Percentiles rank a stretch among this genome's conserved stretches.
phyloP scores from a whole-genome alignment of 1,140 invertebrate species.

The Triops cancriformis region DNA sequence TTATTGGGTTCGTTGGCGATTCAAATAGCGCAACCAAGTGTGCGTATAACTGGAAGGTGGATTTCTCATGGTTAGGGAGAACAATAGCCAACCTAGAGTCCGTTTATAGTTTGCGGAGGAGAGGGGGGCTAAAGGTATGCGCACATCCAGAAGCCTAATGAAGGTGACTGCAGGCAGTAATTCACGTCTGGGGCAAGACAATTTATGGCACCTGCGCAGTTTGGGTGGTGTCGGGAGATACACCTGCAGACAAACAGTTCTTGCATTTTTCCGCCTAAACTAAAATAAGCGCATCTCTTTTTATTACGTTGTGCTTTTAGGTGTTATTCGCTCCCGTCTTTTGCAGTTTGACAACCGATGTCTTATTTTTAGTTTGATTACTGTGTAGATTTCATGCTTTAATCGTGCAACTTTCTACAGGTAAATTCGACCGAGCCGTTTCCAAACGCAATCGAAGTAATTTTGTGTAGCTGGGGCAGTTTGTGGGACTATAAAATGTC shows the following conservation, averaged over 20 bases:
- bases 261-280: neutral
- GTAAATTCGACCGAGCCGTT: too few species aligned
- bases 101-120: neutral
- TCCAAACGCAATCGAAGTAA: too few species aligned
- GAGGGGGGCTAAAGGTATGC: neutral
- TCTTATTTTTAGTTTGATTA: neutral
- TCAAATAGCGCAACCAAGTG: neutral
- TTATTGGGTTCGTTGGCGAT: neutral
- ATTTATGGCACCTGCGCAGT: neutral
- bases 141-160: neutral
- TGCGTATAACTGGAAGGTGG: neutral
- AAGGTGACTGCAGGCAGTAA: slow-evolving; percentile 9
- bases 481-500: neutral
- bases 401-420: neutral
- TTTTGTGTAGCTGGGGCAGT: neutral
- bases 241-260: neutral
- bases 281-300: neutral
- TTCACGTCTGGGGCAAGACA: neutral
- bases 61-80: neutral
- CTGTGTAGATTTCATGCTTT: neutral
- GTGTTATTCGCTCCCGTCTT: neutral
- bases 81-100: neutral
- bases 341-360: neutral
- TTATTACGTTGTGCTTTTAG: neutral
- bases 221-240: neutral